Conservation (phyloP, 2,888 invertebrate genomes). For the Eupelmus urozonus region DNA sequence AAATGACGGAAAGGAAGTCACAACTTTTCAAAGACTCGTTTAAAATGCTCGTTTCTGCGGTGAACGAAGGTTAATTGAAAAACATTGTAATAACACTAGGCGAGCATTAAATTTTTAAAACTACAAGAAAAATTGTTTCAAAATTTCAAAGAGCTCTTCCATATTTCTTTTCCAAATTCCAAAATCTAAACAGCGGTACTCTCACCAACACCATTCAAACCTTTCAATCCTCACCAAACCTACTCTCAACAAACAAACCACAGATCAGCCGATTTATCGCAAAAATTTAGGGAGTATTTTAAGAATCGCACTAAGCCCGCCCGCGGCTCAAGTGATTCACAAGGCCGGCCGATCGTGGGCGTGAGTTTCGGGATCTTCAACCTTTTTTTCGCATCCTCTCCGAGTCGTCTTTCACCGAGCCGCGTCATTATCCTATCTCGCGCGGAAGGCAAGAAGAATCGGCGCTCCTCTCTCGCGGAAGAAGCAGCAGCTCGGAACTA, state of each 20-base stretch:
- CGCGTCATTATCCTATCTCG: conserved; percentile 22
- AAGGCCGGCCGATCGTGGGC: conserved; percentile 38
- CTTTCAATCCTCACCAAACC: no score
- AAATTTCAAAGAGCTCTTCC: no score
- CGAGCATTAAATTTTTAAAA: no score
- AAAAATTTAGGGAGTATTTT: not conserved
- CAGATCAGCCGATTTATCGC: not conserved
- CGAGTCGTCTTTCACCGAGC: not conserved
- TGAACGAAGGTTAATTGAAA: no score
- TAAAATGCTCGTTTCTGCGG: not conserved
- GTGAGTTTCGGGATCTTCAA: conserved; percentile 25
- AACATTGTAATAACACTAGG: no score
- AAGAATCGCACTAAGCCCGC: not conserved
- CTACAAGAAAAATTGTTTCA: no score
- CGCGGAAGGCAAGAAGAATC: conserved; percentile 16
- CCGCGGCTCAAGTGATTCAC: conserved; percentile 31
- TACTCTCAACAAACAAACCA: no score
- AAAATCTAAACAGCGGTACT: no score
- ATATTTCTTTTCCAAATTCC: no score
- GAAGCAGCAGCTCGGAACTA: conserved; percentile 21
- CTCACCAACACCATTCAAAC: no score
- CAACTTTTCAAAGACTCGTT: not conserved
- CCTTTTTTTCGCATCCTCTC: not conserved
- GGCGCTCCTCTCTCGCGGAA: conserved; percentile 21
- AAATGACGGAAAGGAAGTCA: not conserved